Evolutionary conservation across 1,140 invertebrate species (phyloP), one percentile per base, ranked within the genome.

Genomic region (Daktulosphaira vitifoliae): DNA sequence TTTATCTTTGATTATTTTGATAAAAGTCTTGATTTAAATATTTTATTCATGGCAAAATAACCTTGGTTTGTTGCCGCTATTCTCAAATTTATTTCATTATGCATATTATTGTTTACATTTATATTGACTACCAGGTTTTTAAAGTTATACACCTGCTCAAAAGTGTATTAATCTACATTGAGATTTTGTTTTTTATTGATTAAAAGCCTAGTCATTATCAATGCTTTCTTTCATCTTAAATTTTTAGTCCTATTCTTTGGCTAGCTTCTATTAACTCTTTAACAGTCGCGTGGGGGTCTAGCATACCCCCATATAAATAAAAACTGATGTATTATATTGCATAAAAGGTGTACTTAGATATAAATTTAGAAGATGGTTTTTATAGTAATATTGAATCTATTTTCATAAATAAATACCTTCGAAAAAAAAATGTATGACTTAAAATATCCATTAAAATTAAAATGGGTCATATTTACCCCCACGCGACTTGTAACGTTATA

Each of bases 191-290:
- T n/a, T n/a, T n/a, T 48, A 48, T 48, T 48, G 44, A 48, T 48
- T 20, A 18, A 48, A 48, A 15, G 44, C 44, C 44, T 48, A 18
- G 44, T 20, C 44, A 48, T 48, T 18, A 48, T 20, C 44, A 48
- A 18, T 52, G 29, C 33, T 6, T 52, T 52, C 33, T 52, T 18
- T 52, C 29, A 33, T 53, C 33, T 37, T 38, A 37, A 37, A 38
- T 23, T 38, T 38, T 38, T 29, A 53, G 33, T 23, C 51, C 18
- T 20, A 53, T 53, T 53, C n/a, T 52, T 52, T 52, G 26, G 26
- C 50, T 52, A 37, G n/a, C 25, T 52, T 52, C n/a, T 52, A 52
- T 52, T 53, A 15, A n/a, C n/a, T n/a, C n/a, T n/a, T n/a, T n/a
- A n/a, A n/a, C n/a, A n/a, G n/a, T n/a, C n/a, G n/a, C n/a, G n/a